A percentile compares a stretch with the other conserved stretches of the same genome.
Evolutionary conservation across 2,113 vertebrate genomes (phyloP).

Genomic region (Corythaeola cristata): DNA sequence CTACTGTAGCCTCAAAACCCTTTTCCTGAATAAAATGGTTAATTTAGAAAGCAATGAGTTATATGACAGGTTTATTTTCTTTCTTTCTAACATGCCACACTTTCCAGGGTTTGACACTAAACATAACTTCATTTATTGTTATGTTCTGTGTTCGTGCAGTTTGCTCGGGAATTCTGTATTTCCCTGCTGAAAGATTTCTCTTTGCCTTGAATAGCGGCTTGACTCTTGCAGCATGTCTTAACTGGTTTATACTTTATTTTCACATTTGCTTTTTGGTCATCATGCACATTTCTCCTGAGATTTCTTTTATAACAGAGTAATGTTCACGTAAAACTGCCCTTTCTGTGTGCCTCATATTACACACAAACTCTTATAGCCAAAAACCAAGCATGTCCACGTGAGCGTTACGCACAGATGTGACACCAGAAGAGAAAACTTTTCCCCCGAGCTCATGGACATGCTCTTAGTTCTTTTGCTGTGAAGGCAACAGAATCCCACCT

Average conservation of each 20-base stretch:
- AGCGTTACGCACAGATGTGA: neutral
- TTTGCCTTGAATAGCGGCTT: neutral
- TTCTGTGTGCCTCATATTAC: neutral
- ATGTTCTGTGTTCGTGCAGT: neutral
- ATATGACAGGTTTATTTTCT: neutral
- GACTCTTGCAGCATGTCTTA: neutral
- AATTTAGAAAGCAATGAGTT: neutral
- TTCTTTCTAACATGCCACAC: neutral
- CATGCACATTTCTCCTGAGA: neutral
- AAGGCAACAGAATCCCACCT: neutral
- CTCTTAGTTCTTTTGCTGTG: neutral
- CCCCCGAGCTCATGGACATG: neutral
- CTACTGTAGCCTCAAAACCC: neutral
- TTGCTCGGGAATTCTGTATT: neutral
- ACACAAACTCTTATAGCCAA: neutral
- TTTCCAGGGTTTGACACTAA: neutral
- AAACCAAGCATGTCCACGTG: neutral
- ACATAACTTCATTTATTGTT: neutral
- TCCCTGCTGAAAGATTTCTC: neutral
- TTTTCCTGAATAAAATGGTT: neutral
- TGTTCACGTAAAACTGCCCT: neutral
- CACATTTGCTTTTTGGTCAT: neutral
- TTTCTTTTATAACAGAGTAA: neutral
- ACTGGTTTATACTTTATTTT: neutral
- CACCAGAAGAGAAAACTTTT: neutral